Percentiles rank a stretch among this genome's conserved stretches.
phyloP scores from a whole-genome alignment of 2,888 invertebrate genomes.

The Diloba caeruleocephala region DNA sequence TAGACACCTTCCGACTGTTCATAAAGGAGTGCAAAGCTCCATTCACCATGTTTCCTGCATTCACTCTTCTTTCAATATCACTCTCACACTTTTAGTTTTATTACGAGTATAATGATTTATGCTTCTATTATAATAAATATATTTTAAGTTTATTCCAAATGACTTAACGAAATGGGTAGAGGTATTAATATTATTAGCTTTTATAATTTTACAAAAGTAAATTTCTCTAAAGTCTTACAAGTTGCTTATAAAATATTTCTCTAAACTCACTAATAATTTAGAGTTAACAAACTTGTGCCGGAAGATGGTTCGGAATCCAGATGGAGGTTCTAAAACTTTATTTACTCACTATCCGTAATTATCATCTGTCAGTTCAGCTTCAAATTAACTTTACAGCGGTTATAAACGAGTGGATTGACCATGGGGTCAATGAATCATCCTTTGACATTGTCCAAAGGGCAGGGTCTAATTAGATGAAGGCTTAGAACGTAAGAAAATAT shows the following conservation, averaged over 20 bases:
- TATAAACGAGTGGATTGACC: slow-evolving; percentile 37
- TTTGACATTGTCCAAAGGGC: slow-evolving; percentile 47
- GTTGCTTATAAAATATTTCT: slow-evolving; percentile 34
- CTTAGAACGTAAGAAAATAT: slow-evolving; percentile 43
- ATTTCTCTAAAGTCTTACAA: slow-evolving; percentile 25
- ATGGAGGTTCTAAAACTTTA: slow-evolving; percentile 45
- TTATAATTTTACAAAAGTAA: slow-evolving; percentile 35
- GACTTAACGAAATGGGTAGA: slow-evolving; percentile 6
- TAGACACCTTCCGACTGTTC: no score
- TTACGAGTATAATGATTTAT: no score
- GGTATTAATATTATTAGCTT: slow-evolving; percentile 25
- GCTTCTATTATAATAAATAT: no score
- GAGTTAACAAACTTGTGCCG: slow-evolving; percentile 41
- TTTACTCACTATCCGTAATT: slow-evolving; percentile 35
- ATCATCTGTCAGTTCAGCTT: slow-evolving; percentile 39
- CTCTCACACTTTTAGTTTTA: no score
- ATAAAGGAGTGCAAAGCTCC: no score
- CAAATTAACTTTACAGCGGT: slow-evolving; percentile 41
- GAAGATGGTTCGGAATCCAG: slow-evolving; percentile 34
- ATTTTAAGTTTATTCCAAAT: no score
- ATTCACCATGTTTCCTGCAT: no score
- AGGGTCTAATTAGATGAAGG: slow-evolving; percentile 45
- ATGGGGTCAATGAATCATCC: slow-evolving; percentile 48
- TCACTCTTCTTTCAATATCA: no score
- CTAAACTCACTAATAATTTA: slow-evolving; percentile 41